Evolutionary conservation across 2,888 invertebrate species (phyloP).

Genomic region (Brenthis ino): DNA sequence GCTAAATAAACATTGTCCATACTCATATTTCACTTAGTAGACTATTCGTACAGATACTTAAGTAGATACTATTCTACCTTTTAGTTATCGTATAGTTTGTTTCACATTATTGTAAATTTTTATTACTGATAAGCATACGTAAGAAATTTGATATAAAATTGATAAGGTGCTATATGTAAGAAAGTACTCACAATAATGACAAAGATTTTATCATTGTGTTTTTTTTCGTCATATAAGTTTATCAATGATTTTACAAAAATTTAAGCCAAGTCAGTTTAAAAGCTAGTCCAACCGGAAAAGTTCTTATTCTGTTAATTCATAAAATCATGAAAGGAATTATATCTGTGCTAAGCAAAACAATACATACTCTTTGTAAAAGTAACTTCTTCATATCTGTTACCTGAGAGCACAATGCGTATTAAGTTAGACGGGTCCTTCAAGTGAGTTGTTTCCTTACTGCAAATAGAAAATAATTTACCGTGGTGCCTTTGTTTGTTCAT

Average conservation of each 20-base stretch:
- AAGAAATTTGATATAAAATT: too few species aligned
- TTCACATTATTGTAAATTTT: too few species aligned
- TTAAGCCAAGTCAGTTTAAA: background rate
- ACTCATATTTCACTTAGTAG: too few species aligned
- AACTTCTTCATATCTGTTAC: conserved; percentile 42
- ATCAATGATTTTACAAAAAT: conserved; percentile 2
- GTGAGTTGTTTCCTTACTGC: conserved; percentile 61
- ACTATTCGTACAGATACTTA: too few species aligned
- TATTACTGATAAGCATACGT: too few species aligned
- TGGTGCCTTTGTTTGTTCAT: conserved; percentile 68
- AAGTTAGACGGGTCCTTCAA: conserved; percentile 55
- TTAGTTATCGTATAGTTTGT: too few species aligned
- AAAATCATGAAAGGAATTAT: conserved; percentile 13
- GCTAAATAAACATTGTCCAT: too few species aligned
- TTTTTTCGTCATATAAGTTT: background rate
- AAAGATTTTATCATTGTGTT: too few species aligned
- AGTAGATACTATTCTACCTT: too few species aligned
- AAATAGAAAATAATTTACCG: conserved; percentile 71
- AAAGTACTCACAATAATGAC: too few species aligned
- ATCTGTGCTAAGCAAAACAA: conserved; percentile 27
- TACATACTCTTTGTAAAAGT: conserved; percentile 30
- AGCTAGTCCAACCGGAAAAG: background rate
- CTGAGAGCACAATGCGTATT: conserved; percentile 53
- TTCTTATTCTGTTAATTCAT: conserved; percentile 21
- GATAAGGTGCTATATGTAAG: too few species aligned